Evolutionary conservation across 2,113 vertebrate genomes (phyloP).

Genomic region (Anarrhichthys ocellatus): DNA sequence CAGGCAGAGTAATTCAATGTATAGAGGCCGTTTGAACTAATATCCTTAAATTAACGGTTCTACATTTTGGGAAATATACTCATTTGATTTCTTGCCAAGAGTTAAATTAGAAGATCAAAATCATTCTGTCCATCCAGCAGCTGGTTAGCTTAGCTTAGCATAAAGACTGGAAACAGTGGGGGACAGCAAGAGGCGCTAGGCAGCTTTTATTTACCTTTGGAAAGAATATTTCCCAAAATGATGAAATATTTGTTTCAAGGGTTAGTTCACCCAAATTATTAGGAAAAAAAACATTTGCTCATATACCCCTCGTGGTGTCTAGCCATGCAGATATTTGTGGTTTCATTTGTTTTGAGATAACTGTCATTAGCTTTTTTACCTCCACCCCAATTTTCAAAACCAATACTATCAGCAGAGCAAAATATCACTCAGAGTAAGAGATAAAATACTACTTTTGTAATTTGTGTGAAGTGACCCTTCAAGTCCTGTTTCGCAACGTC

Average conservation of each 20-base stretch:
- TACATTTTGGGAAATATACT: conserved; percentile 8
- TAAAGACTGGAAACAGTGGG: not conserved
- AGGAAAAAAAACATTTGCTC: not conserved
- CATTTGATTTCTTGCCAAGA: not conserved
- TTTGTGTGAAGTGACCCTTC: not conserved
- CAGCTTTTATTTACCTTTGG: not conserved
- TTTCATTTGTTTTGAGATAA: not conserved
- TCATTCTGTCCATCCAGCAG: not conserved
- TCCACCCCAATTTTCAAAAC: not conserved
- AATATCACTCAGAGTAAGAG: not conserved
- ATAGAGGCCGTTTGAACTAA: not conserved
- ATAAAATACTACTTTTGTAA: conserved; percentile 7
- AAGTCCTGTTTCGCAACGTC: not conserved
- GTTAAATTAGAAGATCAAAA: not conserved
- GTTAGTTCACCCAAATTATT: conserved; percentile 1
- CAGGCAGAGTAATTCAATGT: not conserved
- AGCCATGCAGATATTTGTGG: not conserved
- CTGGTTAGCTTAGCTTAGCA: conserved; percentile 2
- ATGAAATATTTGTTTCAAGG: not conserved
- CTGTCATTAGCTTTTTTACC: not conserved
- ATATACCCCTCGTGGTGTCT: no score
- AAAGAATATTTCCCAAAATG: conserved; percentile 17
- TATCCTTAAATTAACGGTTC: not conserved
- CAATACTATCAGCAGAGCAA: conserved; percentile 8
- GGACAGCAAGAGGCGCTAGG: not conserved